Evolutionary conservation across 2,797 vertebrate species (phyloP), one percentile per base, ranked within the genome.

Genomic region (Peromyscus melanophrys): DNA sequence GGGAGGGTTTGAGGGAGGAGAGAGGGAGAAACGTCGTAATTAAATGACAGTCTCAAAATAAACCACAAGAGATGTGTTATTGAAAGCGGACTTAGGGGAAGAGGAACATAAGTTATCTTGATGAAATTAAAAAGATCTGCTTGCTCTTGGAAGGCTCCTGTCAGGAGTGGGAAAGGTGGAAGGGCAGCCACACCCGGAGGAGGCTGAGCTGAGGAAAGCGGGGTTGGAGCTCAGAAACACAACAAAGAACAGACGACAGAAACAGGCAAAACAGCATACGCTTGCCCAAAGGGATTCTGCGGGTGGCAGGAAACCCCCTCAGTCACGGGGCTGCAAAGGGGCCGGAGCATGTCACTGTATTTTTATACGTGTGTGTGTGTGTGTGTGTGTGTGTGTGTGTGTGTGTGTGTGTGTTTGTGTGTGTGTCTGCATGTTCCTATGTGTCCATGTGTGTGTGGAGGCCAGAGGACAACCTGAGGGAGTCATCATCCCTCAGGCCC

Each of bases 391-490:
- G 23, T 29, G 43, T 16, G 29, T n/a, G 27, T 23, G 77, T 55
- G n/a, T 29, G 1, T 63, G 6, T 16, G 4, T 83, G 12, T 40
- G 2, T 29, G 16, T 13, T n/a, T n/a, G n/a, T n/a, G 1, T 6
- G 37, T 43, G 7, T 25, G 21, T 23, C 19, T 55, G 55, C 23
- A 55, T 55, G 77, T n/a, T 37, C 78, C 13, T 23, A 23, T 21
- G 49, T 80, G 43, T 34, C 3, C 46, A 80, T n/a, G 25, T 63
- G 27, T 23, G 29, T 67, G 43, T 49, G 25, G 57, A 43, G 37
- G 37, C 13, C 61, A 65, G 61, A 67, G 9, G 49, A 71, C 49
- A 73, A 16, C 34, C 65, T 16, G 49, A 55, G 12, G 43, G 63
- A 6, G 11, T 71, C 65, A 37, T 69, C 21, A 52, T 52, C 52